Evolutionary conservation across 2,113 vertebrate species (phyloP).

Genomic region (Ophiodon elongatus): DNA sequence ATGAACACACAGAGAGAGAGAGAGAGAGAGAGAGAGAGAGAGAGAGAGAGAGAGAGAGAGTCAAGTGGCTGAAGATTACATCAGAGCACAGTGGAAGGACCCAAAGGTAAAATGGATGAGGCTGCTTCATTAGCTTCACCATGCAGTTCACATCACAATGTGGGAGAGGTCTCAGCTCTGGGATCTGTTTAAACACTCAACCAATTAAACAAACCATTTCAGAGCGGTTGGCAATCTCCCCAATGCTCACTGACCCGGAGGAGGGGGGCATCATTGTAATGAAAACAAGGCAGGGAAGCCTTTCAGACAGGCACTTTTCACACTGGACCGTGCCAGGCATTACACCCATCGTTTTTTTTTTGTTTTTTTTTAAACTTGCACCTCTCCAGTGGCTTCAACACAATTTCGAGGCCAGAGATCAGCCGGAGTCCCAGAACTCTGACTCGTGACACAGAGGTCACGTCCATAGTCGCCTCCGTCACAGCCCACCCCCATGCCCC

Average conservation of each 20-base stretch:
- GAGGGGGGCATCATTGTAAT: neutral
- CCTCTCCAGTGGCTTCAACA: neutral
- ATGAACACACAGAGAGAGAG: neutral
- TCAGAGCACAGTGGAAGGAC: slow-evolving; percentile 20
- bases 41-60: neutral
- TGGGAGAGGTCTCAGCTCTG: slow-evolving; percentile 34
- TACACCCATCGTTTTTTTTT: slow-evolving; percentile 13
- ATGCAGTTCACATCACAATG: slow-evolving; percentile 31
- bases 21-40: neutral
- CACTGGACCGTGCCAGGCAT: slow-evolving; percentile 12
- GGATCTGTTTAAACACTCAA: slow-evolving; percentile 49
- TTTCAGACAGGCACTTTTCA: slow-evolving; percentile 41
- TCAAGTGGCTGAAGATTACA: slow-evolving; percentile 19
- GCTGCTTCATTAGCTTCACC: slow-evolving; percentile 44
- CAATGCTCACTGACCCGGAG: slow-evolving; percentile 31
- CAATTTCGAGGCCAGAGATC: neutral
- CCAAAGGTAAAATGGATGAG: slow-evolving; percentile 31
- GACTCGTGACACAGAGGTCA: slow-evolving; percentile 19
- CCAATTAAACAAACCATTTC: slow-evolving; percentile 45
- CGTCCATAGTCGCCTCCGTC: slow-evolving; percentile 8
- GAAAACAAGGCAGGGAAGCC: slow-evolving; percentile 27
- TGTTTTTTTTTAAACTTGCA: slow-evolving; percentile 8
- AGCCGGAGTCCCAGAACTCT: slow-evolving; percentile 12
- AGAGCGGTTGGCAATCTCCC: slow-evolving; percentile 27
- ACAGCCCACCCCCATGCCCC: neutral